Conservation (phyloP, 2,113 vertebrate species). For the Piaya cayana region DNA sequence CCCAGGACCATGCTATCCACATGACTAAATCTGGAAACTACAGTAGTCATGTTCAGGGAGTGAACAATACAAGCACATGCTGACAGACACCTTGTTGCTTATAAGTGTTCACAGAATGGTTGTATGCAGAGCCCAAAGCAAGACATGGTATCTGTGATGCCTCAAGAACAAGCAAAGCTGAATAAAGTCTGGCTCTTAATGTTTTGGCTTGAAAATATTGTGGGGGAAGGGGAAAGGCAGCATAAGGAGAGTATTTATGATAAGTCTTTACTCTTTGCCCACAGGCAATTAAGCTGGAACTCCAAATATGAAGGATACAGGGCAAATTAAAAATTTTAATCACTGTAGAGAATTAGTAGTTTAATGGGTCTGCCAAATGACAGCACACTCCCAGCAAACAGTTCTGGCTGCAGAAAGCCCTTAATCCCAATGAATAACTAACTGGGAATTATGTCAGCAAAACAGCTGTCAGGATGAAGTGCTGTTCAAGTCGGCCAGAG, state of each 20-base stretch:
- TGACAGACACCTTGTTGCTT: background rate
- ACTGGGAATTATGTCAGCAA: conserved; percentile 43
- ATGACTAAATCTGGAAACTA: background rate
- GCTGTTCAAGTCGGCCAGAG: background rate
- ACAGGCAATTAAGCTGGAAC: background rate
- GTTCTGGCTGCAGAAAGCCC: conserved; percentile 26
- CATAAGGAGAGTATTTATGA: background rate
- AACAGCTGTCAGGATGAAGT: conserved; percentile 49
- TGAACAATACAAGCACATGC: background rate
- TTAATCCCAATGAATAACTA: conserved; percentile 55
- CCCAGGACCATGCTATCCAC: background rate
- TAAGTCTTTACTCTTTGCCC: background rate
- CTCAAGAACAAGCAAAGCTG: background rate
- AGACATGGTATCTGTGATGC: background rate
- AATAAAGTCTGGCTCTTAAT: background rate
- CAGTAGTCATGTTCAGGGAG: background rate
- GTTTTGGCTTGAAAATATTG: background rate
- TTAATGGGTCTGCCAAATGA: conserved; percentile 36
- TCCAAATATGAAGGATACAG: conserved; percentile 3
- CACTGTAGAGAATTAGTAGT: background rate
- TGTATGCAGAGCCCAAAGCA: background rate
- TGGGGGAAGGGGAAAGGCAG: background rate
- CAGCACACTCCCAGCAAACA: background rate
- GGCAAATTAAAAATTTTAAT: conserved; percentile 2
- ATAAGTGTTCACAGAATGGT: background rate